Evolutionary conservation across 2,113 vertebrate species (phyloP).

Genomic region (Grammomys surdaster): DNA sequence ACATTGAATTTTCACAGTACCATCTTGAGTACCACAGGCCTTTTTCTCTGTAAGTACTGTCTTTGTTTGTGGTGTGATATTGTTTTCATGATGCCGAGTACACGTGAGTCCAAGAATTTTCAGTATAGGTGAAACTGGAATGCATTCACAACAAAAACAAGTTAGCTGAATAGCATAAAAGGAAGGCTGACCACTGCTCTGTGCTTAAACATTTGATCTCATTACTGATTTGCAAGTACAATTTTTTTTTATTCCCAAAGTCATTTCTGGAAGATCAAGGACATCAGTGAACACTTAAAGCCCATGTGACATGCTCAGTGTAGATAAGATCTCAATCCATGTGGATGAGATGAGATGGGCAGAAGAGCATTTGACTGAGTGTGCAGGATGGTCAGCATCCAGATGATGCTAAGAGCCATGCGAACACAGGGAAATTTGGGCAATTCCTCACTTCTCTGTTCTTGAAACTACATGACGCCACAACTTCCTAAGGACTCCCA

Average conservation of each 20-base stretch:
- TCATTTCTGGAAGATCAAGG: not conserved
- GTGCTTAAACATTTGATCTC: not conserved
- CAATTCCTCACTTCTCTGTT: too few relatives aligned
- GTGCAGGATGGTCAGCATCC: not conserved
- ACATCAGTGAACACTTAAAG: not conserved
- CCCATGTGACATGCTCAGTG: not conserved
- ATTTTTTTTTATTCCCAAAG: not conserved
- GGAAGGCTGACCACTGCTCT: not conserved
- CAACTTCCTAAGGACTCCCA: too few relatives aligned
- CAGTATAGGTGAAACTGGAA: not conserved
- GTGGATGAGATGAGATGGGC: not conserved
- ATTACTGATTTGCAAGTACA: not conserved
- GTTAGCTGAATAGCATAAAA: not conserved
- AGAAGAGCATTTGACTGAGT: not conserved
- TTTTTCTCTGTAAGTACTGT: not conserved
- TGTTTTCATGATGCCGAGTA: rapidly evolving
- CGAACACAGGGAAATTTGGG: too few relatives aligned
- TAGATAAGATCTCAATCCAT: not conserved
- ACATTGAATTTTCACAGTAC: not conserved
- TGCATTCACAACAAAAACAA: not conserved
- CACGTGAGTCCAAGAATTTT: not conserved
- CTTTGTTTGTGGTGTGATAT: rapidly evolving
- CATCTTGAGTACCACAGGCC: not conserved
- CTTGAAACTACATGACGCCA: too few relatives aligned
- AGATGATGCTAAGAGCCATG: too few relatives aligned